phyloP scores from a whole-genome alignment of 2,113 vertebrate species.

The Sclerurus mexicanus region DNA sequence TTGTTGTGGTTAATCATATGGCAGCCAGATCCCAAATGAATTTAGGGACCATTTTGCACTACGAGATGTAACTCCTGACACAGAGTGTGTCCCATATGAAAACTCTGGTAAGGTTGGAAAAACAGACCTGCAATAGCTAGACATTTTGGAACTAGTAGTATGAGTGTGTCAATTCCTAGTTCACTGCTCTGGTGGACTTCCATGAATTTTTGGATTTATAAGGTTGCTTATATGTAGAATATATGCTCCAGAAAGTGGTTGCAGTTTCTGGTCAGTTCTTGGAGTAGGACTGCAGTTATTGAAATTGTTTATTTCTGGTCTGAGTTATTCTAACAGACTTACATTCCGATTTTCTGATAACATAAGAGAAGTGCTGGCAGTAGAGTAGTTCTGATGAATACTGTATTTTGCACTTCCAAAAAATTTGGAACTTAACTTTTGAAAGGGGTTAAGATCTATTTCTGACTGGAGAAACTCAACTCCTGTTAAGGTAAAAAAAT shows the following conservation, averaged over 20 bases:
- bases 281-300: neutral
- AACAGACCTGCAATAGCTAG: neutral
- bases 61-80: rapidly evolving
- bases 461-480: neutral
- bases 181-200: neutral
- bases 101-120: neutral
- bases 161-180: neutral
- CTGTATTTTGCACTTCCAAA: neutral
- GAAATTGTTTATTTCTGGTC: neutral
- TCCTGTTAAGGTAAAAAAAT: neutral
- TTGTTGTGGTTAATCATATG: neutral
- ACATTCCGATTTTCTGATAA: neutral
- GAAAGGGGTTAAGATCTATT: neutral
- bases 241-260: neutral
- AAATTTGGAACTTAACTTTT: neutral
- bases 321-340: neutral
- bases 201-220: neutral
- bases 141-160: neutral
- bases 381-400: neutral
- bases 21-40: neutral
- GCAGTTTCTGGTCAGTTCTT: neutral
- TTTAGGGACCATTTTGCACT: neutral
- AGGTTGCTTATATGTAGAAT: neutral
- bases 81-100: neutral
- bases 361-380: neutral